Conservation (phyloP, 35 echinoderm and acorn worm genomes). For the Patiria miniata region DNA sequence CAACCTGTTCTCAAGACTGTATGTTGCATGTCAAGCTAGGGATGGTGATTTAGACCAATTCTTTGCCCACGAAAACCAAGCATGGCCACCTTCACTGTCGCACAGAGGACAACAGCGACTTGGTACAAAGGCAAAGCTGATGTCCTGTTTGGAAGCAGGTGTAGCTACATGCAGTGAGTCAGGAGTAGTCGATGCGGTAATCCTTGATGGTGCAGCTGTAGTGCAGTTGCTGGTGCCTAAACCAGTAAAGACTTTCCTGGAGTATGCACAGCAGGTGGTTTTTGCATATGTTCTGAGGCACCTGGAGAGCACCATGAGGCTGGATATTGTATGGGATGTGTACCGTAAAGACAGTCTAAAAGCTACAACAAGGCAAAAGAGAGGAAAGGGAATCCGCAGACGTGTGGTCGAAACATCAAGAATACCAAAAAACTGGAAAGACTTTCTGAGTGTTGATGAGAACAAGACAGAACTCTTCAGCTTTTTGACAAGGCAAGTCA, state of each 20-base stretch:
- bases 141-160: background rate
- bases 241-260: constrained; percentile 1
- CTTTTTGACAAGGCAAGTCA: constrained; percentile 29
- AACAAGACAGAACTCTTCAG: constrained; percentile 60
- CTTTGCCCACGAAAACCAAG: constrained; percentile 58
- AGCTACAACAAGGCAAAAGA: constrained; percentile 33
- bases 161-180: background rate
- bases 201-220: constrained; percentile 46
- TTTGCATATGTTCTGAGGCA: constrained; percentile 29
- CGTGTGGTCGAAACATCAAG: constrained; percentile 7
- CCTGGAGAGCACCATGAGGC: constrained; percentile 13
- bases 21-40: constrained; percentile 36
- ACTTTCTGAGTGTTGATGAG: constrained; percentile 12
- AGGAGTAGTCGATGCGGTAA: background rate
- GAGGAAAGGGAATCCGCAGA: constrained; percentile 51
- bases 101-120: background rate
- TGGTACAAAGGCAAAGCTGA: constrained; percentile 29
- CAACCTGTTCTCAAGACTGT: constrained; percentile 41
- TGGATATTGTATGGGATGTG: constrained; percentile 62
- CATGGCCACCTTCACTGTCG: constrained; percentile 50
- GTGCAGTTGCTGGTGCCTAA: constrained; percentile 8
- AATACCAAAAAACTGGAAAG: constrained; percentile 49
- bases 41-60: constrained; percentile 41
- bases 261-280: constrained; percentile 16
- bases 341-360: constrained; percentile 53